These are phyloP conservation scores for Leptopilina syphax DNA, from an alignment of 2,888 invertebrate species.

Conservation along the genomic window DNA sequence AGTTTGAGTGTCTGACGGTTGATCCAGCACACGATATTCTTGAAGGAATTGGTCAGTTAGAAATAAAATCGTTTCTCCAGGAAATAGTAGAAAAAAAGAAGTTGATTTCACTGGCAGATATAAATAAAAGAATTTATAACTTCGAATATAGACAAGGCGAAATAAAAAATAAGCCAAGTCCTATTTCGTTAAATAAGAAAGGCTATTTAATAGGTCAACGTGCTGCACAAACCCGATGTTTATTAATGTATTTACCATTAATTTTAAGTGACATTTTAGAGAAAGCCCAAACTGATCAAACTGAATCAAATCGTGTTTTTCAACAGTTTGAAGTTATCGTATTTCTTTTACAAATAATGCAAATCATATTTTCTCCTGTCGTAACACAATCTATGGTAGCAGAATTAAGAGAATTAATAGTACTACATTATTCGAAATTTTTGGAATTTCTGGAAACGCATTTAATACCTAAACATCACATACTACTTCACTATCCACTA, in stretches of 20 bases:
- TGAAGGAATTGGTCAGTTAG: slow-evolving; percentile 45
- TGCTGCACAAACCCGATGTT: slow-evolving; percentile 51
- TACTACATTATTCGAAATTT: slow-evolving; percentile 44
- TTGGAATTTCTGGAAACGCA: slow-evolving; percentile 23
- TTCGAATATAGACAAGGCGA: slow-evolving; percentile 51
- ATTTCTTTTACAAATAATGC: slow-evolving; percentile 45
- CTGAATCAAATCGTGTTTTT: background rate
- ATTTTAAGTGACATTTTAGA: slow-evolving; percentile 42
- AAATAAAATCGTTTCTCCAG: slow-evolving; percentile 45
- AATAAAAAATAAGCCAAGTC: slow-evolving; percentile 51
- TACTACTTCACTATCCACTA: slow-evolving; percentile 49
- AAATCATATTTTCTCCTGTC: slow-evolving; percentile 45
- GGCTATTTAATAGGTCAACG: slow-evolving; percentile 53
- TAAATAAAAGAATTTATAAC: slow-evolving; percentile 42
- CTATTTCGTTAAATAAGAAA: slow-evolving; percentile 49
- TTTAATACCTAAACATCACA: slow-evolving; percentile 51
- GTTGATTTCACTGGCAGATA: slow-evolving; percentile 29
- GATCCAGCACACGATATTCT: slow-evolving; percentile 49
- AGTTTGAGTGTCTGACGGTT: slow-evolving; percentile 44
- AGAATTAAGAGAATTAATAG: slow-evolving; percentile 40
- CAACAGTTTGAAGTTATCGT: slow-evolving; percentile 45
- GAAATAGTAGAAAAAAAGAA: slow-evolving; percentile 36
- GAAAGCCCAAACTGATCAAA: slow-evolving; percentile 18
- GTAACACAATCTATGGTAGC: slow-evolving; percentile 41
- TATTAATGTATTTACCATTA: slow-evolving; percentile 45